These are phyloP conservation scores for Polietes domitor DNA, from an alignment of 2,888 invertebrate species.

Conservation along the genomic window DNA sequence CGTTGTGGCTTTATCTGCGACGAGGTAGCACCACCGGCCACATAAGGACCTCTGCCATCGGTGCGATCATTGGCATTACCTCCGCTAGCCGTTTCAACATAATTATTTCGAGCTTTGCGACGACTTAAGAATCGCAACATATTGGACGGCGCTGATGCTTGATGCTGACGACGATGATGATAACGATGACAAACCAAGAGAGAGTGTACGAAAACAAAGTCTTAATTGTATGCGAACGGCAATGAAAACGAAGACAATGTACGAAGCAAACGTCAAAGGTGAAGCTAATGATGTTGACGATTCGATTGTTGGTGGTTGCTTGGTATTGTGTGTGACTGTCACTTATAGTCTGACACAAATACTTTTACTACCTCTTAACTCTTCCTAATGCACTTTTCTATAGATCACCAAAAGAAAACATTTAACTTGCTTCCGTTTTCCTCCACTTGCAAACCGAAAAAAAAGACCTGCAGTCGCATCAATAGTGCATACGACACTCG, in stretches of 20 bases:
- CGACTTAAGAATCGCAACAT: conserved; percentile 92
- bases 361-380: conserved; percentile 27
- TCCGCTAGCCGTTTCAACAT: conserved; percentile 73
- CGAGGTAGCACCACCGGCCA: conserved; percentile 73
- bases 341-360: conserved; percentile 37
- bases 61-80: conserved; percentile 63
- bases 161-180: not conserved
- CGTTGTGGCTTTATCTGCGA: conserved; percentile 82
- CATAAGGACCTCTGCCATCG: conserved; percentile 68
- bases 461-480: not conserved
- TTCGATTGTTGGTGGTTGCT: conserved; percentile 18
- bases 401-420: conserved; percentile 36
- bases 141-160: conserved; percentile 67
- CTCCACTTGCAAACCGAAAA: not conserved
- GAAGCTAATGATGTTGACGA: conserved; percentile 33
- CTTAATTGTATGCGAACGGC: conserved; percentile 37
- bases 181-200: conserved; percentile 17
- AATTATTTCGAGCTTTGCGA: conserved; percentile 83
- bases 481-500: not conserved
- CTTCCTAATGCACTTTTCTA: conserved; percentile 34
- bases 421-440: conserved; percentile 26
- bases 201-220: conserved; percentile 20
- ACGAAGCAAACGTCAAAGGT: conserved; percentile 45
- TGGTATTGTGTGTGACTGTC: not conserved
- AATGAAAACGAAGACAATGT: conserved; percentile 38